Percentiles rank a stretch among this genome's conserved stretches.
Conservation (phyloP, 2,888 invertebrate genomes). For the Cylloceria caligata region DNA sequence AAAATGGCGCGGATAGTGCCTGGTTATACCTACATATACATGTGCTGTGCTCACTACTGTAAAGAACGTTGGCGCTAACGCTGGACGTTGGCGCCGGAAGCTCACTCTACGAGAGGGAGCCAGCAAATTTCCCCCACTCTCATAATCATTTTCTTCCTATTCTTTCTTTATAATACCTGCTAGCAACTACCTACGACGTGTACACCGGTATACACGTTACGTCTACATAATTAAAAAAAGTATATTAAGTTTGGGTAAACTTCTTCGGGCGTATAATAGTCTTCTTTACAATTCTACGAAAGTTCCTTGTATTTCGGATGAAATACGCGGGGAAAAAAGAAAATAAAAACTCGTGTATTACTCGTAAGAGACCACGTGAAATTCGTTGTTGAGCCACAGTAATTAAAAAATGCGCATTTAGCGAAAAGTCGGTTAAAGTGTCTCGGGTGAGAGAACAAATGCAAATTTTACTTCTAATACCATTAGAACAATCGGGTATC, state of each 20-base stretch:
- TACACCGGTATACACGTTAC: slow-evolving; percentile 9
- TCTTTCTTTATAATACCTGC: slow-evolving; percentile 30
- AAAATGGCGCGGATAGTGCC: slow-evolving; percentile 54
- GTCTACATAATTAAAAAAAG: slow-evolving; percentile 42
- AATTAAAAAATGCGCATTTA: background rate
- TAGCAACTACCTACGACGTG: slow-evolving; percentile 18
- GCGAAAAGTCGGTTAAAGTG: too few species aligned
- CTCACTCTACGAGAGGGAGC: slow-evolving; percentile 30
- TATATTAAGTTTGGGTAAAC: slow-evolving; percentile 21
- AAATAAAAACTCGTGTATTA: too few species aligned
- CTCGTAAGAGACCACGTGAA: background rate
- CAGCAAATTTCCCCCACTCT: slow-evolving; percentile 8
- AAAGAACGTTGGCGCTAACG: background rate
- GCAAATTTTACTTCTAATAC: background rate
- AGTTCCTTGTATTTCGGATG: background rate
- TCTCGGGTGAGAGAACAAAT: background rate
- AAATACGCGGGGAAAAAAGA: background rate
- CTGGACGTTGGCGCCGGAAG: slow-evolving; percentile 25
- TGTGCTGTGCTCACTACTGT: background rate
- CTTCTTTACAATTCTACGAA: background rate
- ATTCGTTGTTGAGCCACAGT: background rate
- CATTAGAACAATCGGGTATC: too few species aligned
- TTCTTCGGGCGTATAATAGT: background rate
- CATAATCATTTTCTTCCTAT: slow-evolving; percentile 33
- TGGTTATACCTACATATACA: slow-evolving; percentile 8